A percentile compares a stretch with the other conserved stretches of the same genome.
These are phyloP conservation scores for Mya arenaria DNA, from an alignment of 1,140 invertebrate species.

Conservation along the genomic window DNA sequence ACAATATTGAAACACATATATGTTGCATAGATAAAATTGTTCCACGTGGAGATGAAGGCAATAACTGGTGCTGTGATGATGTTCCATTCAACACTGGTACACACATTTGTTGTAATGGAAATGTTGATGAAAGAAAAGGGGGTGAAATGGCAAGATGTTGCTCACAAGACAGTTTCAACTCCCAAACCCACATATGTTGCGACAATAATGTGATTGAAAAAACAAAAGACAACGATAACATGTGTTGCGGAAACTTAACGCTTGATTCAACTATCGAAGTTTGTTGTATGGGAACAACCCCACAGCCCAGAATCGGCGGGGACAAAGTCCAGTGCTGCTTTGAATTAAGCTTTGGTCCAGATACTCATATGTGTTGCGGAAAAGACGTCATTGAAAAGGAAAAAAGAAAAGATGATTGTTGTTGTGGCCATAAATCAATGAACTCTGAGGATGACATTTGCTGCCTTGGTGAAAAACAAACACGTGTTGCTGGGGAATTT, in stretches of 20 bases:
- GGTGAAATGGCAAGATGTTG: constrained; percentile 4
- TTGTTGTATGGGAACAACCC: background rate
- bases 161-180: background rate
- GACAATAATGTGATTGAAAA: background rate
- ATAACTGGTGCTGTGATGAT: constrained; percentile 24
- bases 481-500: background rate
- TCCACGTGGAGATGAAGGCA: background rate
- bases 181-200: constrained; percentile 15
- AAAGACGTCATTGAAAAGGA: background rate
- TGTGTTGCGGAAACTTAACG: constrained; percentile 22
- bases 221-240: constrained; percentile 18
- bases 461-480: constrained; percentile 19
- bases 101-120: constrained; percentile 38
- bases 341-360: constrained; percentile 9
- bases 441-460: constrained; percentile 26
- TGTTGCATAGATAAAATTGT: constrained; percentile 29
- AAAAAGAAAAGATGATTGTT: constrained; percentile 26
- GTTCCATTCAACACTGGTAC: background rate
- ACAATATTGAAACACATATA: constrained; percentile 18
- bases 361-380: constrained; percentile 19
- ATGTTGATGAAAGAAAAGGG: background rate
- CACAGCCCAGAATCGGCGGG: constrained; percentile 9
- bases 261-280: background rate
- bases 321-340: constrained; percentile 2
- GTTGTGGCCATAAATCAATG: constrained; percentile 36